Base-by-base conservation (phyloP, 2,888 invertebrate species). In the Catotricha subobsoleta region DNA sequence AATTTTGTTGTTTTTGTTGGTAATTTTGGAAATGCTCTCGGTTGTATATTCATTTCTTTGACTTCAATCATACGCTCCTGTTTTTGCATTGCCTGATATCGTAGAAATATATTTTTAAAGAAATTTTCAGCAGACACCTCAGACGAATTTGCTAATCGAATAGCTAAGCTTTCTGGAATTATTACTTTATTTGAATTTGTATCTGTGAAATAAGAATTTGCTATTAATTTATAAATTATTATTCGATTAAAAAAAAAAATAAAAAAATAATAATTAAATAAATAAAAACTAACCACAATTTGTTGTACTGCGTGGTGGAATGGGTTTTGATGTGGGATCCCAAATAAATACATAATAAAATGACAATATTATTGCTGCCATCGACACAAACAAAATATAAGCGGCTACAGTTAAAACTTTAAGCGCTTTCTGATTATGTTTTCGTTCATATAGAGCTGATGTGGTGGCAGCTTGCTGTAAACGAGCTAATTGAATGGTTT, bases 301-400 rank as follows among this genome's bases (percentile, higher is more conserved):
- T 49, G 53, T 25, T 12, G 20, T 54, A n/a, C 36, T 25, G 48
- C 50, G 53, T 52, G 58, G 59, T 46, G 58, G 55, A 25, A 56
- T 71, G 45, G 62, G 57, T 42, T 62, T 56, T 46, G 62, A 34
- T 7, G 46, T 75, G 16, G 90, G 88, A 62, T 87, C 80, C 91
- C 92, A 92, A 59, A 92, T 74, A 66, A 91, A 83, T 52, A 87
- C 80, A 67, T 94, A 94, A 68, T 92, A 94, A 40, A 90, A 71
- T 12, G 90, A 90, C 48, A 94, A 71, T 69, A 91, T 82, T 54
- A 91, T 88, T 40, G 91, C 92, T 16, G 90, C 91, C 55, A 91
- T 69, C 34, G 91, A 92, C 51, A 94, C 92, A 59, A 87, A 84
- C 62, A 92, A 79, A 49, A 92, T 80, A 66, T 94, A 94, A 40